Evolutionary conservation across 2,113 vertebrate species (phyloP).

Genomic region (Hypanus sabinus): DNA sequence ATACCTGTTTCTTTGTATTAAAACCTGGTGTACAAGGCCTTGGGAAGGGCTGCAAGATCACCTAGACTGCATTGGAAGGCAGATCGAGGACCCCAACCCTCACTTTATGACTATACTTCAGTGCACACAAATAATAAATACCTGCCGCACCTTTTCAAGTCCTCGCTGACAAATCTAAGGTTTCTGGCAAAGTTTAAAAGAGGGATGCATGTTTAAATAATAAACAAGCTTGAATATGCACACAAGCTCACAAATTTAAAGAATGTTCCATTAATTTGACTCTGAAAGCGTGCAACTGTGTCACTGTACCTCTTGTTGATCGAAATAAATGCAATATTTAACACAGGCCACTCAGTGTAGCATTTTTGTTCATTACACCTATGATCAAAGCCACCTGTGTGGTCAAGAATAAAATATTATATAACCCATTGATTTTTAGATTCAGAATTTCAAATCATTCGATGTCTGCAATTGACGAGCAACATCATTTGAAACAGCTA

Average conservation of each 20-base stretch:
- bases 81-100: neutral
- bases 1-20: neutral
- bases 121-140: slow-evolving; percentile 42
- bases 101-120: slow-evolving; percentile 38
- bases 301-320: neutral
- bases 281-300: neutral
- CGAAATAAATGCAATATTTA: neutral
- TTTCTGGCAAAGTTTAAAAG: slow-evolving; percentile 36
- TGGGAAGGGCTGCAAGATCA: slow-evolving; percentile 27
- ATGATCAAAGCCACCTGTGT: neutral
- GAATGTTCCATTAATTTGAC: slow-evolving; percentile 11
- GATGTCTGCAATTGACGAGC: neutral
- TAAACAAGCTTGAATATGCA: slow-evolving; percentile 32
- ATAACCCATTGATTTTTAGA: neutral
- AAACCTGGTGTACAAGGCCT: neutral
- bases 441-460: neutral
- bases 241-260: slow-evolving; percentile 8
- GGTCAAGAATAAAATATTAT: neutral
- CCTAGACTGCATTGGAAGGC: neutral
- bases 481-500: neutral
- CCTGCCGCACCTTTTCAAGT: slow-evolving; percentile 39
- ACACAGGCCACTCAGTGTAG: neutral
- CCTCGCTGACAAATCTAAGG: slow-evolving; percentile 40
- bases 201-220: slow-evolving; percentile 38
- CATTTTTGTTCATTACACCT: neutral